A percentile compares a stretch with the other conserved stretches of the same genome.
Conservation (phyloP, 2,888 invertebrate genomes). For the Hipparchia semele region DNA sequence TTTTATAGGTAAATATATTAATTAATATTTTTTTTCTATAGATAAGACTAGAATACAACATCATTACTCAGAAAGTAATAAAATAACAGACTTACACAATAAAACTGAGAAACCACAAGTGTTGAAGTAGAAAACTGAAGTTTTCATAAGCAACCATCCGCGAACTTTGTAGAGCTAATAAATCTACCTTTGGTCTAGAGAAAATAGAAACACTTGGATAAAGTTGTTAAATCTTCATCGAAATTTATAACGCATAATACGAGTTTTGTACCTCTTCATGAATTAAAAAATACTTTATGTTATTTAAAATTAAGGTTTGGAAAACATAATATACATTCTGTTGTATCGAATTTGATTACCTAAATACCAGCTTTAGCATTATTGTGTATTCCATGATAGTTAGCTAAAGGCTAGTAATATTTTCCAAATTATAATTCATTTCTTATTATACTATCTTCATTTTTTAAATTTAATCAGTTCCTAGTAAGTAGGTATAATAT, state of each 20-base stretch:
- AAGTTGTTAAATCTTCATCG: conserved; percentile 5
- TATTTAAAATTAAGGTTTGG: too few species aligned
- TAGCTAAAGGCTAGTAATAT: too few species aligned
- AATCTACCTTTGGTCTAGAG: conserved; percentile 21
- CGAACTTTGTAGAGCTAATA: conserved; percentile 28
- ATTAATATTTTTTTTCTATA: neutral
- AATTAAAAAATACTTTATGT: neutral
- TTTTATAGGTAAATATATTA: too few species aligned
- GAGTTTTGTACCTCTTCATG: neutral
- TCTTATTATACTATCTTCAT: too few species aligned
- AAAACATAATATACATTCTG: too few species aligned
- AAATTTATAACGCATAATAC: conserved; percentile 3
- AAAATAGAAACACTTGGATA: conserved; percentile 21
- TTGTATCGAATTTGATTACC: too few species aligned
- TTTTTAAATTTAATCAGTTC: too few species aligned
- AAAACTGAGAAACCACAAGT: conserved; percentile 32
- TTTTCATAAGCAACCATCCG: conserved; percentile 26
- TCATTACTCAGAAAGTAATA: conserved; percentile 4
- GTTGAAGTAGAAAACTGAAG: conserved; percentile 33
- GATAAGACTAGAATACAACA: neutral
- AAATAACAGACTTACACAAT: conserved; percentile 3
- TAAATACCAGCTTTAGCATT: too few species aligned
- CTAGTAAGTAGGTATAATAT: too few species aligned
- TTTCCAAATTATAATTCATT: too few species aligned
- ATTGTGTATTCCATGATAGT: too few species aligned